Percentiles rank a stretch among this genome's conserved stretches.
These are phyloP conservation scores for Poliocrania exsul DNA, from an alignment of 2,797 vertebrate species.

Conservation along the genomic window DNA sequence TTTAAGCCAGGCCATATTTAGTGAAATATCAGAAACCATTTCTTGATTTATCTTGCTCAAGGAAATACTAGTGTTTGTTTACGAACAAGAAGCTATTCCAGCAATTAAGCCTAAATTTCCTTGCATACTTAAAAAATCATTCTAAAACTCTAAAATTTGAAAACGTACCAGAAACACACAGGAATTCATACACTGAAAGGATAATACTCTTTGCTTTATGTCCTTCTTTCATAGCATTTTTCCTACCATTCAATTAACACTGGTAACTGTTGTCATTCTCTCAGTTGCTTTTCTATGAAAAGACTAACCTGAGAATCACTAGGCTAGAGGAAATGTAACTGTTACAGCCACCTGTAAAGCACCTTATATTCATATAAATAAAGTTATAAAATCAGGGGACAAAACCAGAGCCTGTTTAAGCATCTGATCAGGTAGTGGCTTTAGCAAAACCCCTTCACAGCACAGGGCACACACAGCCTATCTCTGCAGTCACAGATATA, in stretches of 20 bases:
- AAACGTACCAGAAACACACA: not conserved
- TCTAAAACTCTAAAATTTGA: not conserved
- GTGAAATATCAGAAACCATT: not conserved
- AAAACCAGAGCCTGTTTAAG: not conserved
- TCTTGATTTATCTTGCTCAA: not conserved
- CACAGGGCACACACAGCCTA: not conserved
- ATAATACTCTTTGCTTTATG: not conserved
- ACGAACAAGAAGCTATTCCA: not conserved
- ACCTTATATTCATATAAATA: not conserved
- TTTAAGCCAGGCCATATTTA: constrained; percentile 19
- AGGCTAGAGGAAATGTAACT: not conserved
- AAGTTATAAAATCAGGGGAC: not conserved
- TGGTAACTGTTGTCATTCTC: not conserved
- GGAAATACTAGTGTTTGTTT: not conserved
- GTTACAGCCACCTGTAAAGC: not conserved
- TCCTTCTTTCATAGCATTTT: not conserved
- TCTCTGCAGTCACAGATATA: not conserved
- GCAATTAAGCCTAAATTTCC: not conserved
- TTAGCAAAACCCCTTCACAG: not conserved
- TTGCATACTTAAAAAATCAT: not conserved
- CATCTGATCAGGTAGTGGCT: not conserved
- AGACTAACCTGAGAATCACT: not conserved
- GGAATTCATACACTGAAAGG: not conserved
- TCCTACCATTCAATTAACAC: not conserved
- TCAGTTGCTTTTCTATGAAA: not conserved